Base-by-base conservation (phyloP, 2,888 invertebrate species). In the Lycia hirtaria region DNA sequence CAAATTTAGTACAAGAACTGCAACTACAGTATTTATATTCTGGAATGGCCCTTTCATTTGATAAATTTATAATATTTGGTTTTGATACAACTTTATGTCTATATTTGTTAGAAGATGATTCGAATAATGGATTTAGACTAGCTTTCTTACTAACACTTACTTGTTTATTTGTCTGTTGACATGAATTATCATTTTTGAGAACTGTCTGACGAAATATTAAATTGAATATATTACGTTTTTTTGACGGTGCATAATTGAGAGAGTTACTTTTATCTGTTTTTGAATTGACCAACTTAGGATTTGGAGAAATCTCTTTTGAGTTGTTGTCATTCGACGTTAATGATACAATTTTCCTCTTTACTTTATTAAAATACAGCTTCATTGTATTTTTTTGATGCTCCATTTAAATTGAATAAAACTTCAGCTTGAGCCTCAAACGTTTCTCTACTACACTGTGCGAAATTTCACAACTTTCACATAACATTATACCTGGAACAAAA, bases 401-500 rank as follows among this genome's bases (percentile, higher is more conserved):
- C 5, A 14, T 14, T 32, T n/a, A 3, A 14, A 32, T n/a, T 14
- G 14, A 14, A 32, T 32, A 12, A 6, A 32, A 14, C 12, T n/a
- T n/a, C n/a, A n/a, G n/a, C n/a, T n/a, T 14, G 14, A 4, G 14
- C 32, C 14, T 32, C 15, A 32, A 32, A 10, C 4, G 10, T 15
- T 14, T 17, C 24, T 40, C 14, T 2, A 14, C 15, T 41, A 15
- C 1, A 26, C 6, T 17, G 26, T 10, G 2, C 14, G 15, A 41
- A 15, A 12, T 14, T 20, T 38, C 38, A 38, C 26, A 41, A 41
- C 41, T 41, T 15, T 12, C 41, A 26, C 15, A 41, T 20, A 24
- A 26, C 24, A 20, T 20, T 20, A 26, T 14, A 41, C 26, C 41
- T 41, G 41, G 9, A 41, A 15, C 7, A 7, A 26, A 14, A 26